phyloP scores from a whole-genome alignment of 1,140 invertebrate species.

The Bombus superbus region DNA sequence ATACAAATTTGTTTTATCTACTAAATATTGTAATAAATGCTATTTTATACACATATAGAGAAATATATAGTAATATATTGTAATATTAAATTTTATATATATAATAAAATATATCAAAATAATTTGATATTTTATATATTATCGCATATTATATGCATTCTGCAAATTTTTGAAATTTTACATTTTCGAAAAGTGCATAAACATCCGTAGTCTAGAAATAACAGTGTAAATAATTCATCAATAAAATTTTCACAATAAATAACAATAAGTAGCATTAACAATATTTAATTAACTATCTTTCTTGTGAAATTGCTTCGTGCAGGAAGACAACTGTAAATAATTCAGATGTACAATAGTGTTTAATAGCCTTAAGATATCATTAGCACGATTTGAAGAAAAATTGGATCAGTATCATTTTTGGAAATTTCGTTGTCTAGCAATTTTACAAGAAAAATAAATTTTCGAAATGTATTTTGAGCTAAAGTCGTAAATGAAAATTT shows the following conservation, averaged over 20 bases:
- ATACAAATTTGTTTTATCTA: no score
- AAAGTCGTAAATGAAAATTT: not conserved
- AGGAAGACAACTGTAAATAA: constrained; percentile 23
- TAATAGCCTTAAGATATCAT: not conserved
- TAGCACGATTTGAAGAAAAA: not conserved
- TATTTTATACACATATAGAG: no score
- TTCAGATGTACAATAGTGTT: not conserved
- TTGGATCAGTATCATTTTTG: no score
- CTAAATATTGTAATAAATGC: no score
- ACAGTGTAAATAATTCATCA: constrained; percentile 6
- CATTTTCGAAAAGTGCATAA: not conserved
- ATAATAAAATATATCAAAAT: no score
- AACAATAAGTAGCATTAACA: constrained; percentile 26
- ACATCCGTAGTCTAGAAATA: not conserved
- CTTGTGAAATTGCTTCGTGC: constrained; percentile 6
- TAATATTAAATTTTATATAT: no score
- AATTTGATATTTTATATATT: no score
- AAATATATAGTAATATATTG: no score
- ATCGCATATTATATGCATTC: no score
- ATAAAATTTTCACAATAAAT: constrained; percentile 35
- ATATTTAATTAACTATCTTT: constrained; percentile 6
- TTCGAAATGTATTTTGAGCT: not conserved
- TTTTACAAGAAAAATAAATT: constrained; percentile 24
- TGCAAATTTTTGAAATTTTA: not conserved
- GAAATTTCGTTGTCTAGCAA: not conserved